Conservation (phyloP, 92 coral and sea anemone genomes). For the Palythoa grandiflora region DNA sequence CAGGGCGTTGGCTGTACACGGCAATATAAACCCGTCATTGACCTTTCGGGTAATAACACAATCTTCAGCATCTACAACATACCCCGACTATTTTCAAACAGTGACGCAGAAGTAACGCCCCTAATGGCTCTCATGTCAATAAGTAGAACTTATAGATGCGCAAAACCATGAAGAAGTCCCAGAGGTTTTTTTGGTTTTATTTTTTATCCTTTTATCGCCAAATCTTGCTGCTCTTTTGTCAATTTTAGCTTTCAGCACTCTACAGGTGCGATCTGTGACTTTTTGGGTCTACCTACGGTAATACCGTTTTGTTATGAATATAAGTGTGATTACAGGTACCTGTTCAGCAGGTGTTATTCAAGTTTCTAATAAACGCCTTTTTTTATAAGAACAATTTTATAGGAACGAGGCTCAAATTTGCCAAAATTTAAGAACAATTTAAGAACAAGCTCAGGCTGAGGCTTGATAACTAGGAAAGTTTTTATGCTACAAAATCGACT, state of each 20-base stretch:
- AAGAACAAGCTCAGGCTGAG: no score
- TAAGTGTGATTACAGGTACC: not conserved
- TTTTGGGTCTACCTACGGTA: not conserved
- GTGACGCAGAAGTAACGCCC: slow-evolving; percentile 6
- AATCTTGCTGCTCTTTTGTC: not conserved
- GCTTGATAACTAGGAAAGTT: no score
- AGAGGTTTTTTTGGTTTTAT: not conserved
- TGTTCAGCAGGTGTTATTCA: not conserved
- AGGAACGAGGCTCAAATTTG: no score
- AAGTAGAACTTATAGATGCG: not conserved
- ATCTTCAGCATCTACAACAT: not conserved
- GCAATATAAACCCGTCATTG: not conserved
- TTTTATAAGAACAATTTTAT: no score
- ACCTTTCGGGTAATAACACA: slow-evolving; percentile 29
- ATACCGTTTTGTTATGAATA: not conserved
- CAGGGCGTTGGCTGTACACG: slow-evolving; percentile 8
- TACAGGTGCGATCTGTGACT: not conserved
- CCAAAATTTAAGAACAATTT: no score
- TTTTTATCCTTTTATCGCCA: not conserved
- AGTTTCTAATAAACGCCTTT: no score
- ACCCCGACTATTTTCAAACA: slow-evolving; percentile 8
- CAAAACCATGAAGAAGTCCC: not conserved
- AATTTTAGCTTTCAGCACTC: not conserved
- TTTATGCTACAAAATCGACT: no score
- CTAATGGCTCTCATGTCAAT: not conserved